Conservation (phyloP, 1,140 invertebrate genomes). For the Brachionus sp. region DNA sequence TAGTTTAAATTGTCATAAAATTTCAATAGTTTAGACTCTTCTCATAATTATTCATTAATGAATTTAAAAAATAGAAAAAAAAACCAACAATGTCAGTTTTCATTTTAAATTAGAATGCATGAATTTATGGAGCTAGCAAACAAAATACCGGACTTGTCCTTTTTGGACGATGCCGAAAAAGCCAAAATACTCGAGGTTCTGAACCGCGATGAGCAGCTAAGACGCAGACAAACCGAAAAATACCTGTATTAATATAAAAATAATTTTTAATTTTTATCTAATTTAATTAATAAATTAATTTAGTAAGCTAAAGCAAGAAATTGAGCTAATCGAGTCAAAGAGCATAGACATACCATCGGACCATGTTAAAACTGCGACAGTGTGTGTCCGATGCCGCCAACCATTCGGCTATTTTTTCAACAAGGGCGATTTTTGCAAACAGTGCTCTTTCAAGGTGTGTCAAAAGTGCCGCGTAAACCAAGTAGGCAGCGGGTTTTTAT, state of each 20-base stretch:
- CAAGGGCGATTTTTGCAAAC: slow-evolving; percentile 50
- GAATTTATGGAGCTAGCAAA: background rate
- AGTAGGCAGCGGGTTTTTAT: background rate
- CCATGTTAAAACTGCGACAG: slow-evolving; percentile 46
- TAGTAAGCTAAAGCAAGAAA: slow-evolving; percentile 33
- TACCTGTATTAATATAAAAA: background rate
- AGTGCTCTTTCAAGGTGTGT: slow-evolving; percentile 50
- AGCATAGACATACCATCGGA: slow-evolving; percentile 40
- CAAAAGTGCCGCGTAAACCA: slow-evolving; percentile 48
- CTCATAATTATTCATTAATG: background rate
- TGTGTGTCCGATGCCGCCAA: slow-evolving; percentile 50
- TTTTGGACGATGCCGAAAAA: background rate
- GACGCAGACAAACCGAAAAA: background rate
- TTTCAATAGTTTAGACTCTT: background rate
- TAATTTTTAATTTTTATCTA: background rate
- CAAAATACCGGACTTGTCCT: background rate
- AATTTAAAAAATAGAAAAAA: background rate
- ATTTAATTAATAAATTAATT: too few species aligned
- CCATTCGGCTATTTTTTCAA: slow-evolving; percentile 50
- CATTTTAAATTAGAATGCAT: background rate
- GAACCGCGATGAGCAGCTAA: background rate
- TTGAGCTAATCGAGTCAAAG: slow-evolving; percentile 38
- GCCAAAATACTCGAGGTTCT: background rate
- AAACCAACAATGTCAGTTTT: background rate
- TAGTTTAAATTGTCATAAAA: background rate